Conservation (phyloP, 2,113 vertebrate species). For the Zosterops pallidus region DNA sequence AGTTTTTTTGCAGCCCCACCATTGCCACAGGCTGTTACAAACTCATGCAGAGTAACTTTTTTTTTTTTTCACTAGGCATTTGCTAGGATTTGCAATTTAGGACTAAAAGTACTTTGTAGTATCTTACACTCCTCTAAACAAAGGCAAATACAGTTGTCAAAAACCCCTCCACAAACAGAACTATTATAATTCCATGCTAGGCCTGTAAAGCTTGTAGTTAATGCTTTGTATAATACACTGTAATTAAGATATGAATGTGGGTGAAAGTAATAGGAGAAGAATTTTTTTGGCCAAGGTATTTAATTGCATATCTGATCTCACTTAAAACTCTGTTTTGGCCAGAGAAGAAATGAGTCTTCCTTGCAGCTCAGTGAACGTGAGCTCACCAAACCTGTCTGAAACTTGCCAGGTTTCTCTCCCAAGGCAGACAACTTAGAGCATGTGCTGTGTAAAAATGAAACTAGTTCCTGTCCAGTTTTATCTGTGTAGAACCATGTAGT, state of each 20-base stretch:
- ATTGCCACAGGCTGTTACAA: neutral
- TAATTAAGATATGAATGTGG: neutral
- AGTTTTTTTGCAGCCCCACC: neutral
- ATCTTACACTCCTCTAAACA: neutral
- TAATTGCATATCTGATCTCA: neutral
- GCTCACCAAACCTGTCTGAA: conserved; percentile 10
- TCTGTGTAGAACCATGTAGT: neutral
- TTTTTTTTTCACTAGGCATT: neutral
- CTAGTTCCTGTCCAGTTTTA: neutral
- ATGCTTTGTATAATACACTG: neutral
- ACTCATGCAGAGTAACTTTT: neutral
- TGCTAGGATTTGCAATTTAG: neutral
- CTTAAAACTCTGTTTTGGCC: neutral
- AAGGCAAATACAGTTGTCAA: neutral
- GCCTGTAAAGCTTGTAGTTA: neutral
- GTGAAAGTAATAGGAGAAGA: neutral
- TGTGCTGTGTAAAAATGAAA: neutral
- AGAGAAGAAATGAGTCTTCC: neutral
- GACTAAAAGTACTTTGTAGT: neutral
- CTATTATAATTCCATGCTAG: neutral
- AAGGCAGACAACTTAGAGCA: neutral
- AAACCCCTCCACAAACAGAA: neutral
- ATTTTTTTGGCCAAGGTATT: neutral
- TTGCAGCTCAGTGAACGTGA: neutral
- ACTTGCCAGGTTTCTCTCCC: neutral